Conservation (phyloP, 2,888 invertebrate genomes). For the Norana najaformis region DNA sequence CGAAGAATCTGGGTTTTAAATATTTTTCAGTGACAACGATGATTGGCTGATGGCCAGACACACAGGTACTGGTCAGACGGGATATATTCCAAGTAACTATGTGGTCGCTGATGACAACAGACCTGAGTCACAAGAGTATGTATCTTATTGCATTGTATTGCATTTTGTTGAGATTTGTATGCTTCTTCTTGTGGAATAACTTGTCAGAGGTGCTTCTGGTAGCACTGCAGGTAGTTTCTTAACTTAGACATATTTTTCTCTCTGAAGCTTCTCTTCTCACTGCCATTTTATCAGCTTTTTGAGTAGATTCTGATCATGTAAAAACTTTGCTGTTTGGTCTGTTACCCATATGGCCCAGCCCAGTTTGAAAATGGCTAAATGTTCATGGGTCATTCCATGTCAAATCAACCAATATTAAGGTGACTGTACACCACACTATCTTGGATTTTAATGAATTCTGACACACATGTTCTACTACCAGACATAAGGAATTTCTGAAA, state of each 20-base stretch:
- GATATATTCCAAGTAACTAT: constrained; percentile 96
- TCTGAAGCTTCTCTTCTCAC: background rate
- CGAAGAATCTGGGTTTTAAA: background rate
- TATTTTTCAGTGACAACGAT: constrained; percentile 30
- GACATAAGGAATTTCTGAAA: no score
- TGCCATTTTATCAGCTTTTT: no score
- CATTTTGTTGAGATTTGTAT: background rate
- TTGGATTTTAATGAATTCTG: no score
- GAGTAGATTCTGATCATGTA: no score
- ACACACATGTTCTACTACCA: no score
- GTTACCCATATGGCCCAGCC: no score
- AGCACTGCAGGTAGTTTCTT: background rate
- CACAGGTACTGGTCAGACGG: constrained; percentile 59
- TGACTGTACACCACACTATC: no score
- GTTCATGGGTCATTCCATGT: no score
- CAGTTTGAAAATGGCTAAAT: no score
- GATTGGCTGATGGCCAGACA: constrained; percentile 47
- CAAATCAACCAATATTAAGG: no score
- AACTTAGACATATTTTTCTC: background rate
- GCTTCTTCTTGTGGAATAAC: background rate
- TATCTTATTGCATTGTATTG: constrained; percentile 19
- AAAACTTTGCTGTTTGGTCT: no score
- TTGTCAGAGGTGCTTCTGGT: background rate
- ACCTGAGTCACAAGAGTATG: constrained; percentile 60
- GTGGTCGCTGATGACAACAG: constrained; percentile 68